These are phyloP conservation scores for Psittacula echo DNA, from an alignment of 2,797 vertebrate genomes.

Conservation along the genomic window DNA sequence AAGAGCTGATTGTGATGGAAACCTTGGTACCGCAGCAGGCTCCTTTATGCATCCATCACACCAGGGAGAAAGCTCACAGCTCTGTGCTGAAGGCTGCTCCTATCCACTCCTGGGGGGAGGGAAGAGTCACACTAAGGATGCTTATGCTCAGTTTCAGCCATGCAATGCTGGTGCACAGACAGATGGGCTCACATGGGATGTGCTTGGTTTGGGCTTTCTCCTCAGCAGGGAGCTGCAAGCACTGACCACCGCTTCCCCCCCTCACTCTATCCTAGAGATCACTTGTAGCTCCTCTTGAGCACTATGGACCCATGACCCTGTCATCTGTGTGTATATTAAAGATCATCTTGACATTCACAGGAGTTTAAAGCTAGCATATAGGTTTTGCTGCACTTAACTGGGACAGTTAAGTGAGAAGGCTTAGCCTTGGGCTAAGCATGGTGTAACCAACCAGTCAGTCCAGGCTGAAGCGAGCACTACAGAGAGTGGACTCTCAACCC, in stretches of 20 bases:
- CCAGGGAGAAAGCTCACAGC: neutral
- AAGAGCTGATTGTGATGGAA: neutral
- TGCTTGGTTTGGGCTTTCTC: neutral
- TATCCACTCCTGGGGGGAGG: rapidly evolving
- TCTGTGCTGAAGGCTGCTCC: rapidly evolving
- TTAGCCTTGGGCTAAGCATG: rapidly evolving
- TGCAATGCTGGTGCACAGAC: neutral
- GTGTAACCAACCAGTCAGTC: neutral
- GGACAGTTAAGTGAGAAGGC: neutral
- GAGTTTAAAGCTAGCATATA: neutral
- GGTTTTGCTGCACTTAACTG: neutral
- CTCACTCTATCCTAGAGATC: neutral
- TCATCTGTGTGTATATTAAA: neutral
- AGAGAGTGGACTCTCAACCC: neutral
- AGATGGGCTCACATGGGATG: neutral
- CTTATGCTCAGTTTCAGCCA: rapidly evolving
- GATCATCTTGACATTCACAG: neutral
- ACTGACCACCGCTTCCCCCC: rapidly evolving
- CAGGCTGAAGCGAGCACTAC: neutral
- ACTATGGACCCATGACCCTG: neutral
- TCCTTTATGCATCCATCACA: neutral
- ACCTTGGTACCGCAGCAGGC: neutral
- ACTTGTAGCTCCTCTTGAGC: neutral
- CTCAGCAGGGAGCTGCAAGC: neutral
- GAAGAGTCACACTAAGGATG: rapidly evolving